Conservation (phyloP, 2,888 invertebrate species). For the Morpho achilles region DNA sequence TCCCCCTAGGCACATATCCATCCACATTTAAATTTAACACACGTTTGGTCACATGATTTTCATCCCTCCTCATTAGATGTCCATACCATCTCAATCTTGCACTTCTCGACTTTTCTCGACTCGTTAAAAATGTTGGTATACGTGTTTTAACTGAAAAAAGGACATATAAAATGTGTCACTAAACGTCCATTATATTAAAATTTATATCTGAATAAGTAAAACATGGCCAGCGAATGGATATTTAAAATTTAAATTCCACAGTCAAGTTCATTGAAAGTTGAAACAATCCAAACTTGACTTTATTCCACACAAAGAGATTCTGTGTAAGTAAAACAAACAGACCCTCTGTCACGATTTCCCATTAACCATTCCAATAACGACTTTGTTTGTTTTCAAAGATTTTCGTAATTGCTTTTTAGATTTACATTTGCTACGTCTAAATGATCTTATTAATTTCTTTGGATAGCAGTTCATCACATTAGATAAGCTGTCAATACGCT, state of each 20-base stretch:
- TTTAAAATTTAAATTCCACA: constrained; percentile 1
- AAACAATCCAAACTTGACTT: constrained; percentile 6
- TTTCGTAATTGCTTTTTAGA: constrained; percentile 5
- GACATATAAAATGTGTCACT: no score
- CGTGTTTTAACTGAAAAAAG: no score
- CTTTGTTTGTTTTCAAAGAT: constrained; percentile 10
- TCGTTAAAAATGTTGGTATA: no score
- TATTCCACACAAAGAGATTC: constrained; percentile 7
- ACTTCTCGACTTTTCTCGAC: no score
- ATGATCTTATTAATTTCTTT: neutral
- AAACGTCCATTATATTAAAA: no score
- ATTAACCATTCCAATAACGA: constrained; percentile 6
- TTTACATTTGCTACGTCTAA: neutral
- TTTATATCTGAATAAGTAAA: neutral
- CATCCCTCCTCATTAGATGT: no score
- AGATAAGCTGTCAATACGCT: no score
- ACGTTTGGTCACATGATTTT: no score
- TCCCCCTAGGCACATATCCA: no score
- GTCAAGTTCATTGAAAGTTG: constrained; percentile 9
- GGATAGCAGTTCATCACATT: no score
- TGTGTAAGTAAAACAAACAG: constrained; percentile 10
- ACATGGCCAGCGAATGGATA: neutral
- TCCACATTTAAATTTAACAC: no score
- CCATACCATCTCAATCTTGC: no score
- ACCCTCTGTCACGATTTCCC: constrained; percentile 5